Evolutionary conservation across 1,140 invertebrate species (phyloP), one percentile per base, ranked within the genome.

Genomic region (Monomorium pharaonis): DNA sequence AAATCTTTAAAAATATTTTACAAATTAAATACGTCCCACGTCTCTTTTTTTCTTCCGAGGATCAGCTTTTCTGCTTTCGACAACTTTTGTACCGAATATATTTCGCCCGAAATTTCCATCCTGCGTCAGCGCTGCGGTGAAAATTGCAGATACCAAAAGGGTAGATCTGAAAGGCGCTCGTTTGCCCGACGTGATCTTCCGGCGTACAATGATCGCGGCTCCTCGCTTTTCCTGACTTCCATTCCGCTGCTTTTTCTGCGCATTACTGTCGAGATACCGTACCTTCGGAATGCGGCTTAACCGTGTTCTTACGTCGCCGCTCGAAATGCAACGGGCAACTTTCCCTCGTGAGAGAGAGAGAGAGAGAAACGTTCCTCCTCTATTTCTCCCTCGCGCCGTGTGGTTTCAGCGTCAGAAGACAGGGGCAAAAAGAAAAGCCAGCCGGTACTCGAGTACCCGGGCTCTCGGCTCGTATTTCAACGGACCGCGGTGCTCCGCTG

Each of bases 391-490:
- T 51, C 62, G 33, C 49, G 47, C 21, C 63, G 49, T 54, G 63
- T 56, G 77, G 33, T 81, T 70, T 81, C 16, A 42, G 51, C 65
- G 78, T 83, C 51, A 74, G 67, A 72, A 60, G 42, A 83, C 67
- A 30, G 37, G 14, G 16, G 27, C 54, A 74, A 83, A 83, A 83
- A 74, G 78, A 83, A 74, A 58, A 83, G 78, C 37, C 63, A 72
- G 51, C 67, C n/a, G 18, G 37, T 58, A 56, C 63, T 60, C 78
- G 49, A 49, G 65, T 44, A 81, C 65, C 37, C 47, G 27, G 51
- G 18, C 24, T 70, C 44, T 65, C n/a, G 63, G 51, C 67, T 83
- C 78, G 78, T 83, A 83, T 58, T 83, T 83, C 67, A 83, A 83
- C n/a, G 65, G 37, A 9, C 24, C 21, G 62, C 30, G 27, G 76